Conservation (phyloP, 1,140 invertebrate species). For the Bathynomus jamesi region DNA sequence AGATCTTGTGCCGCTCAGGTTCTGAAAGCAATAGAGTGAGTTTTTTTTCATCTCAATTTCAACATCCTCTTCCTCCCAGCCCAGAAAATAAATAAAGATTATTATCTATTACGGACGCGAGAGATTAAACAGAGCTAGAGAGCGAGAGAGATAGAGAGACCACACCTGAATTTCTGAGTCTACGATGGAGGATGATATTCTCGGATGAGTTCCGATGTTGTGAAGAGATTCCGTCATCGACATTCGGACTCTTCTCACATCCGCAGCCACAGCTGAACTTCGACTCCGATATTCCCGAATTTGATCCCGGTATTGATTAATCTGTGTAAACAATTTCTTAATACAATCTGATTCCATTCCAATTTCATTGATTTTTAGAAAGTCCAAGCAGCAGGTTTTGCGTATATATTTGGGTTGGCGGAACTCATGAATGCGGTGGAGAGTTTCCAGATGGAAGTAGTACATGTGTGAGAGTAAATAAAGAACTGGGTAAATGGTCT, state of each 20-base stretch:
- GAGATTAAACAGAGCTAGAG: no score
- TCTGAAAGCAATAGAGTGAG: neutral
- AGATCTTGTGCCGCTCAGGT: neutral
- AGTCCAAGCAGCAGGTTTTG: no score
- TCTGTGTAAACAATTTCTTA: slow-evolving; percentile 8
- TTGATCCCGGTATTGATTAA: slow-evolving; percentile 32
- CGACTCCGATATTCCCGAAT: slow-evolving; percentile 28
- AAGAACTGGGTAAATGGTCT: no score
- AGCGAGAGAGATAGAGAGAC: neutral
- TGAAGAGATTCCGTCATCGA: slow-evolving; percentile 35
- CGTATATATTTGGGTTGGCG: no score
- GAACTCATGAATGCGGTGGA: no score
- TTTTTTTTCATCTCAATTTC: slow-evolving; percentile 1
- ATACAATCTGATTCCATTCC: neutral
- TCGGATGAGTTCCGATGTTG: slow-evolving; percentile 30
- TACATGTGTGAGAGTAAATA: neutral
- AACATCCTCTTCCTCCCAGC: neutral
- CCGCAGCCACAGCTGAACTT: slow-evolving; percentile 30
- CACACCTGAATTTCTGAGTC: slow-evolving; percentile 34
- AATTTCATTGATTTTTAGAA: neutral
- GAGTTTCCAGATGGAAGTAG: neutral
- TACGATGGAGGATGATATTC: slow-evolving; percentile 25
- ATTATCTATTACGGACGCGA: neutral
- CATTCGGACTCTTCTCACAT: slow-evolving; percentile 28
- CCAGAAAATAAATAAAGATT: neutral